Base-by-base conservation (phyloP, 2,113 vertebrate species). In the Gymnogyps californianus region DNA sequence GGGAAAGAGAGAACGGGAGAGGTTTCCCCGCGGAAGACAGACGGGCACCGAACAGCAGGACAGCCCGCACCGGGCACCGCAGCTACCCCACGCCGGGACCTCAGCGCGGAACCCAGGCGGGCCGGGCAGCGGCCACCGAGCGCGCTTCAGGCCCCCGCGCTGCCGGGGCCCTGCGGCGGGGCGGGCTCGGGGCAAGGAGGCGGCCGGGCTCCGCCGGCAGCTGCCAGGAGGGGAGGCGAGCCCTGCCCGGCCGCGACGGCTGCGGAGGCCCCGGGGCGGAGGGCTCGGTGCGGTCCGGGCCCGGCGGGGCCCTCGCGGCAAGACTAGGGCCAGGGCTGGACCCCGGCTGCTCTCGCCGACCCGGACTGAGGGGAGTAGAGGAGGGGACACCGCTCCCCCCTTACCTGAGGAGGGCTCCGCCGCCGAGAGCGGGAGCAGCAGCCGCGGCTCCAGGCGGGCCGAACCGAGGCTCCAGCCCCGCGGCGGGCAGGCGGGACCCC, bases 281-380 rank as follows among this genome's bases (percentile, higher is more conserved):
- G 31, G 5, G 55, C 31, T 69, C 47, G 13, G 52, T 17, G 10
- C 57, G 3, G 40, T 25, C 16, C 47, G 3, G 18, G 32, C n/a
- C 52, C 13, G n/a, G 24, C 6, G 42, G 49, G 18, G 36, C 59
- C 31, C 20, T 10, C 7, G 4, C n/a, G 9, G 31, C 32, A 51
- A 16, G 14, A 40, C 16, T 7, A 31, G 9, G 5, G 59, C 24
- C 25, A 31, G 20, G 15, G 13, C 16, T 11, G n/a, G 16, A n/a
- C 5, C 10, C 4, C 25, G 11, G 24, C 71, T 8, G 49, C 55
- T 55, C 49, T n/a, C 69, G 21, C n/a, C 21, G 32, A 54, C 1
- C 16, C 2, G 9, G 38, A 47, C 21, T 2, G 11, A 55, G 8
- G 2, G 6, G 8, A 70, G 13, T 0, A 8, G 42, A 66, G 18